Evolutionary conservation across 2,888 invertebrate genomes (phyloP), one percentile per base, ranked within the genome.

Genomic region (Pristionchus arcanus): DNA sequence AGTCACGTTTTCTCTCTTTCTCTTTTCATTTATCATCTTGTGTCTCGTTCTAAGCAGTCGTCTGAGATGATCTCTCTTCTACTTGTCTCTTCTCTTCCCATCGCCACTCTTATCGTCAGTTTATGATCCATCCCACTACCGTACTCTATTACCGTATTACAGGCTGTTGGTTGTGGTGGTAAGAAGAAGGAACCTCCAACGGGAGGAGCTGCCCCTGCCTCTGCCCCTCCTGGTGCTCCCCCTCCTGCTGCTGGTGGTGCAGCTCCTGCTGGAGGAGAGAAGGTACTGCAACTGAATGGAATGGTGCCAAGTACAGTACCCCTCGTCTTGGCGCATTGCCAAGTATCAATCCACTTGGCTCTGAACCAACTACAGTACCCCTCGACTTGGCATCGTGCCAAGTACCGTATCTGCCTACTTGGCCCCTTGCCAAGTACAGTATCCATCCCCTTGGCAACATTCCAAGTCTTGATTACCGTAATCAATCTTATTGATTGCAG

Each of bases 31-130:
- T 74, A 66, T 31, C 74, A 34, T 37, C 34, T 34, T 34, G 7
- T 74, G 31, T 21, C 74, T 74, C 37, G 34, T 31, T 34, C 37
- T 15, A 74, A 74, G 34, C 31, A 28, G 74, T 74, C 74, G 74
- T 71, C 71, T 4, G 34, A 71, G 9, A 74, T 74, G 74, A 31
- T 74, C 37, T 19, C 74, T 74, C 74, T 74, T 31, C 74, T 74
- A 2, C 74, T 74, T 19, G 25, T 59, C 74, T 16, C 74, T 15
- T 15, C 74, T 9, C 74, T 74, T 19, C 74, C 74, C 37, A 16
- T 74, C 74, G 74, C 74, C 37, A 21, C 74, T 16, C 74, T 74
- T 37, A 74, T 74, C 74, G 74, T 74, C 34, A 34, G 74, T 74
- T 37, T 74, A 13, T 37, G 19, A 34, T 74, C 31, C 9, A 5